Evolutionary conservation across 2,888 invertebrate species (phyloP), one percentile per base, ranked within the genome.

Genomic region (Microdon myrmicae): DNA sequence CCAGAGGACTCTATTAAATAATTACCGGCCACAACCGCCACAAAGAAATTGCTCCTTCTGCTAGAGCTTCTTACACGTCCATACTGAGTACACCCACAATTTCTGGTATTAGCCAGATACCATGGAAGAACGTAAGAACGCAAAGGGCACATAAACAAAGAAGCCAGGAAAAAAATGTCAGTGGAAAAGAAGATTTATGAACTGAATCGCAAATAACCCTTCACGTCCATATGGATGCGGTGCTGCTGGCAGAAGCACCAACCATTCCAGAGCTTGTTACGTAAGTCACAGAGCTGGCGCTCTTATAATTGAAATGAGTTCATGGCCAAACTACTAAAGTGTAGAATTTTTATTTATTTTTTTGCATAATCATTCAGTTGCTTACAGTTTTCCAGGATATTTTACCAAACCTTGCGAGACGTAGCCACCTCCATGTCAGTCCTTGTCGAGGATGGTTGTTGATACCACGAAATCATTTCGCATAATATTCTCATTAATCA

Each of bases 401-500:
- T n/a, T n/a, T n/a, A n/a, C n/a, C n/a, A n/a, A n/a, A n/a, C n/a
- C n/a, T n/a, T n/a, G n/a, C n/a, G n/a, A n/a, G n/a, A n/a, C n/a
- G n/a, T n/a, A n/a, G n/a, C n/a, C n/a, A n/a, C n/a, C n/a, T n/a
- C n/a, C n/a, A n/a, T n/a, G n/a, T n/a, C 34, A 31, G 13, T 4
- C 8, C 20, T 35, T 12, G 37, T 12, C 28, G 41, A 16, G 16
- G 47, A 19, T 45, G 39, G 45, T 35, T 37, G 34, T 61, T 44
- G 61, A 55, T 55, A 48, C 34, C 44, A 53, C 58, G 64, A 64
- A n/a, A 64, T 64, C 64, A 58, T 51, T 64, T 32, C 64, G 64
- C 64, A 64, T 64, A 64, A 64, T 64, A 64, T 64, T 64, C 64
- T 64, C 64, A 64, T 64, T 64, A 64, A 64, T 64, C 64, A 64